Base-by-base conservation (phyloP, 2,888 invertebrate genomes). In the Stenotaenia linearis region DNA sequence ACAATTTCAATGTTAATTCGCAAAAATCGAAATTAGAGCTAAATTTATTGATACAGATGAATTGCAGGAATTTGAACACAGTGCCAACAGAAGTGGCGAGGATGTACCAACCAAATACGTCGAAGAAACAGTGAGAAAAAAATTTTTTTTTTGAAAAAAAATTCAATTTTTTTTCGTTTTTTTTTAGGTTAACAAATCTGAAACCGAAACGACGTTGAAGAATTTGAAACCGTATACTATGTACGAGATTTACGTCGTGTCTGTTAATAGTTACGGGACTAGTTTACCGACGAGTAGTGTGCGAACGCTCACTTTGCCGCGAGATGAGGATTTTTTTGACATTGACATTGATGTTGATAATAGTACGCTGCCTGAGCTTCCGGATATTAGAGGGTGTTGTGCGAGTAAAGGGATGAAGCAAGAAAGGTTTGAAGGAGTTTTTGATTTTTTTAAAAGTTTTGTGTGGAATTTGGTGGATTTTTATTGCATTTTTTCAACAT, bases 181-280 rank as follows among this genome's bases (percentile, higher is more conserved):
- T 80, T 9, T 21, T 10, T 40, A 80, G 80, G 35, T 80, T 9
- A 78, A 80, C n/a, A 61, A 75, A 10, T 77, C 79, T 5, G 79
- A 75, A 25, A 80, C 80, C n/a, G 88, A 86, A 78, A 87, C 91
- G 0, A 86, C 90, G 0, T 84, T 93, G 1, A 90, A 89, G 82
- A 89, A 91, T 84, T 87, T 94, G 40, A 88, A 89, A 12, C 92
- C 94, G 0, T 92, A 92, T 84, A 93, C 93, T 0, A 94, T 94
- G 94, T 94, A 94, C 85, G 93, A 94, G 84, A 89, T 94, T 6
- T 89, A 90, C 0, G 91, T 94, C 10, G 90, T 90, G 0, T 91
- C 93, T 0, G 89, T 89, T 79, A 94, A 94, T 85, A 89, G 89
- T 21, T 91, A 91, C 84, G 94, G 94, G 0, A 89, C 91, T 0